Evolutionary conservation across 1,140 invertebrate species (phyloP).

Genomic region (Papilio xuthus): DNA sequence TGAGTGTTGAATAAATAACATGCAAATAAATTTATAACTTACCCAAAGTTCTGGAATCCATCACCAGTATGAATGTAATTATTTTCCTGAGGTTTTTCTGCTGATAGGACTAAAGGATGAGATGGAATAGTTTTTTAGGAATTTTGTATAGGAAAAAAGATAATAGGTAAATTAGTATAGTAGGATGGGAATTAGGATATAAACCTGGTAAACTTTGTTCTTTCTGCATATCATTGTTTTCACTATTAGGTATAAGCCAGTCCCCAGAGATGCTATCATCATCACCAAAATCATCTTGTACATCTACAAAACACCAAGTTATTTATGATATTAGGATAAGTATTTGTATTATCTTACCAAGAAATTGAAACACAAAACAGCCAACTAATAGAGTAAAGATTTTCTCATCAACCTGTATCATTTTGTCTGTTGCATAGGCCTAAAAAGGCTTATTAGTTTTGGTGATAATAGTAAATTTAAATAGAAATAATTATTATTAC

Average conservation of each 20-base stretch:
- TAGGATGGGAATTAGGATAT: slow-evolving; percentile 41
- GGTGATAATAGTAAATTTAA: not conserved
- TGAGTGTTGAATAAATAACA: not conserved
- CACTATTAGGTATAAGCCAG: slow-evolving; percentile 58
- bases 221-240: slow-evolving; percentile 45
- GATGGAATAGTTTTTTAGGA: slow-evolving; percentile 16
- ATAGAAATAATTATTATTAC: slow-evolving; percentile 45
- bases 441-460: not conserved
- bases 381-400: not conserved
- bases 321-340: not conserved
- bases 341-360: not conserved
- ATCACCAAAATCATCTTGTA: slow-evolving; percentile 62
- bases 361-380: not conserved
- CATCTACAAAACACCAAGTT: slow-evolving; percentile 48
- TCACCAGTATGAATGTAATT: slow-evolving; percentile 16
- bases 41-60: slow-evolving; percentile 30
- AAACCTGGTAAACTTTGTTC: slow-evolving; percentile 57
- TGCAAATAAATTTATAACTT: not conserved
- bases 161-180: slow-evolving; percentile 40
- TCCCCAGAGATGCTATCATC: slow-evolving; percentile 68
- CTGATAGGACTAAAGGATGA: slow-evolving; percentile 17
- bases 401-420: too few species aligned
- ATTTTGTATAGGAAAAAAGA: slow-evolving; percentile 40
- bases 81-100: slow-evolving; percentile 23
- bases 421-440: not conserved